These are phyloP conservation scores for Dynastes maya DNA, from an alignment of 2,888 invertebrate genomes.

Conservation along the genomic window DNA sequence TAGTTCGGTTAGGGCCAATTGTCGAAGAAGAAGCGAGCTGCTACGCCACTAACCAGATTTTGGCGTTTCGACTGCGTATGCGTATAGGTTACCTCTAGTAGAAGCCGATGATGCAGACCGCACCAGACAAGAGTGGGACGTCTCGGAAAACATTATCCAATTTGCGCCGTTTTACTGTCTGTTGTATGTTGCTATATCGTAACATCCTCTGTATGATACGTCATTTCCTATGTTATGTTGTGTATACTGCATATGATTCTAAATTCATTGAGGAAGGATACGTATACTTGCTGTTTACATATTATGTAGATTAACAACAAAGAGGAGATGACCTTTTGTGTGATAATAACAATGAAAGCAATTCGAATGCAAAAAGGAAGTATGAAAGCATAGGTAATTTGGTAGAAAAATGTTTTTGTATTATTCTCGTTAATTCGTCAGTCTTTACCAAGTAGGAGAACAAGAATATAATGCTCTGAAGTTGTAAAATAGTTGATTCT, in stretches of 20 bases:
- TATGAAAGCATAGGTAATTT: too few relatives aligned
- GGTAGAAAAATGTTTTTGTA: too few relatives aligned
- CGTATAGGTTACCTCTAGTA: background rate
- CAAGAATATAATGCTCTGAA: too few relatives aligned
- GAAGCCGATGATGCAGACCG: background rate
- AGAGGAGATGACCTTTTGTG: background rate
- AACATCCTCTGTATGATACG: conserved; percentile 29
- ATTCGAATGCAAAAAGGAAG: too few relatives aligned
- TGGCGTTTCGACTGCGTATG: background rate
- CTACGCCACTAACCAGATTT: background rate
- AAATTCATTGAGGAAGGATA: conserved; percentile 21
- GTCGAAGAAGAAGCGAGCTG: background rate
- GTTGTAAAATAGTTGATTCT: too few relatives aligned
- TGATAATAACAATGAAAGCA: background rate
- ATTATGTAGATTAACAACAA: background rate
- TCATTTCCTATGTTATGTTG: conserved; percentile 16
- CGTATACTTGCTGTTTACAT: background rate
- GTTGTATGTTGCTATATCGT: conserved; percentile 12
- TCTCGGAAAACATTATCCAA: conserved; percentile 28
- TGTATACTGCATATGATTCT: conserved; percentile 1
- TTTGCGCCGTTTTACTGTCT: conserved; percentile 30
- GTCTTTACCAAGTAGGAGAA: too few relatives aligned
- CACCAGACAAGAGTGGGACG: conserved; percentile 7
- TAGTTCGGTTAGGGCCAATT: background rate
- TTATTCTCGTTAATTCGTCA: too few relatives aligned